Evolutionary conservation across 1,140 invertebrate genomes (phyloP).

Genomic region (Oryctes rhinoceros): DNA sequence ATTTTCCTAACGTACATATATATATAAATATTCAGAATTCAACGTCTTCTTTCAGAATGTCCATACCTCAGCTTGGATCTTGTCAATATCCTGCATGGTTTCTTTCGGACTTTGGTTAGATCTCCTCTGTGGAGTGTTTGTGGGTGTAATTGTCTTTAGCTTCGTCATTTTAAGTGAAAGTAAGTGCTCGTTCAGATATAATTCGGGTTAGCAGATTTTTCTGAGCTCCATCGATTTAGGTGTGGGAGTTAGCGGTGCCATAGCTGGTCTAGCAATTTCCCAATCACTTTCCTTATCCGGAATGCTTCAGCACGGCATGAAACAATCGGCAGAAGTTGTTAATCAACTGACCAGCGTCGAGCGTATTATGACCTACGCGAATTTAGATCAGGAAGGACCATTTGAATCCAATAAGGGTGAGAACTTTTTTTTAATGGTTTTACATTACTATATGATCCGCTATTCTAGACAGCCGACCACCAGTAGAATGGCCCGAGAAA

Average conservation of each 20-base stretch:
- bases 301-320: slow-evolving; percentile 85
- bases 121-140: slow-evolving; percentile 72
- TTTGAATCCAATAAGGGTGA: slow-evolving; percentile 51
- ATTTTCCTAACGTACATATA: slow-evolving; percentile 27
- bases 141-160: slow-evolving; percentile 74
- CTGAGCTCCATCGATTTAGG: neutral
- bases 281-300: slow-evolving; percentile 81
- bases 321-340: slow-evolving; percentile 81
- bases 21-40: neutral
- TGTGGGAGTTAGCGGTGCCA: slow-evolving; percentile 59
- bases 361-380: slow-evolving; percentile 75
- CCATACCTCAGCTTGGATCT: slow-evolving; percentile 63
- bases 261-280: slow-evolving; percentile 79
- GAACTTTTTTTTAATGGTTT: slow-evolving; percentile 42
- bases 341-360: slow-evolving; percentile 85
- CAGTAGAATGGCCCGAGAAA: slow-evolving; percentile 52
- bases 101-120: slow-evolving; percentile 86
- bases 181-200: slow-evolving; percentile 38
- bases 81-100: slow-evolving; percentile 75
- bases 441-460: neutral
- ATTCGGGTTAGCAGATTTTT: neutral
- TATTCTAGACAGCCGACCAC: slow-evolving; percentile 28
- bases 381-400: slow-evolving; percentile 67
- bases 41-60: slow-evolving; percentile 43
- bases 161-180: slow-evolving; percentile 69